Percentiles rank a stretch among this genome's conserved stretches.
phyloP scores from a whole-genome alignment of 2,113 vertebrate genomes.

The Cebidichthys violaceus region DNA sequence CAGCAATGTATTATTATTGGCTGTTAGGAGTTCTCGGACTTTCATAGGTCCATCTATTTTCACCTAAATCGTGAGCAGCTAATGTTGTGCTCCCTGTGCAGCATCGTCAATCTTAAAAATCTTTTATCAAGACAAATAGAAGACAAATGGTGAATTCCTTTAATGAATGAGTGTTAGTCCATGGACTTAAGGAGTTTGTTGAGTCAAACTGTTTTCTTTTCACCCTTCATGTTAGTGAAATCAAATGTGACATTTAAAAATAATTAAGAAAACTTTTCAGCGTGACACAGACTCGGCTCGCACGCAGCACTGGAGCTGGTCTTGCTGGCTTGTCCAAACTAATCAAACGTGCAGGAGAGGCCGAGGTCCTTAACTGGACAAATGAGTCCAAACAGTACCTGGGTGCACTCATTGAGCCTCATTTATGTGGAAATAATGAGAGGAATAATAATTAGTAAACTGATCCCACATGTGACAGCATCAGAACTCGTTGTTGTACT shows the following conservation, averaged over 20 bases:
- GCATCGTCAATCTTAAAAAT: not conserved
- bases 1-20: no score
- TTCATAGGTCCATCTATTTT: not conserved
- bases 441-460: constrained; percentile 30
- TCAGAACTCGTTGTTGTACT: not conserved
- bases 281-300: constrained; percentile 17
- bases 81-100: no score
- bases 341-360: constrained; percentile 52
- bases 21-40: not conserved
- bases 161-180: not conserved
- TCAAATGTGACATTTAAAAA: constrained; percentile 59
- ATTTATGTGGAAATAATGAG: constrained; percentile 42
- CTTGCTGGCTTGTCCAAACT: constrained; percentile 42
- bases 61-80: not conserved
- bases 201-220: constrained; percentile 10
- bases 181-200: not conserved
- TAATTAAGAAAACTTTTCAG: constrained; percentile 37
- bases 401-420: constrained; percentile 17
- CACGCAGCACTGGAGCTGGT: constrained; percentile 8
- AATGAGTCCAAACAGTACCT: constrained; percentile 53
- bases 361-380: constrained; percentile 46
- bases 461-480: constrained; percentile 32
- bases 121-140: not conserved
- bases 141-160: not conserved
- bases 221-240: constrained; percentile 31